A percentile compares a stretch with the other conserved stretches of the same genome.
phyloP scores from a whole-genome alignment of 92 coral and sea anemone genomes.

The Metridium senile region DNA sequence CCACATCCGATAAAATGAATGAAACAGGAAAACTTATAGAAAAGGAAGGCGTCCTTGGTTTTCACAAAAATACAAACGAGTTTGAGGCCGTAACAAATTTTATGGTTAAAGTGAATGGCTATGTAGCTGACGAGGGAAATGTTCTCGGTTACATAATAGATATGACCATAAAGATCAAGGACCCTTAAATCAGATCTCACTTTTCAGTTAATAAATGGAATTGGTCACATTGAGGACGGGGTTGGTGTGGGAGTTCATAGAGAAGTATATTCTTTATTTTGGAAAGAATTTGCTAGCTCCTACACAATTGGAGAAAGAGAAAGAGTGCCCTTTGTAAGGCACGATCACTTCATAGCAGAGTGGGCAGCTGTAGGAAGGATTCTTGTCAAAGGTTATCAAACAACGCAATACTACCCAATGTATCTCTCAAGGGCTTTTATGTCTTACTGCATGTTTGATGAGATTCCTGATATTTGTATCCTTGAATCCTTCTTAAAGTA shows the following conservation, averaged over 20 bases:
- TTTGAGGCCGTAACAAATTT: too few relatives aligned
- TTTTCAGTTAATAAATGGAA: constrained; percentile 51
- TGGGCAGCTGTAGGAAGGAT: constrained; percentile 71
- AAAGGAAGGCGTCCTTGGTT: too few relatives aligned
- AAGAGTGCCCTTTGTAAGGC: constrained; percentile 60
- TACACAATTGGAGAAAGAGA: constrained; percentile 62
- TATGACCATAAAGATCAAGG: too few relatives aligned
- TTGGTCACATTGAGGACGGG: constrained; percentile 36
- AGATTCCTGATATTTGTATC: constrained; percentile 29
- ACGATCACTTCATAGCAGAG: constrained; percentile 67
- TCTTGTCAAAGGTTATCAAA: constrained; percentile 51
- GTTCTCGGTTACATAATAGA: too few relatives aligned
- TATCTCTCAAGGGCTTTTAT: constrained; percentile 64
- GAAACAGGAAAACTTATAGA: too few relatives aligned
- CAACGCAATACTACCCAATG: constrained; percentile 50
- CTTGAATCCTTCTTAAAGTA: constrained; percentile 56
- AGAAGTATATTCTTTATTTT: too few relatives aligned
- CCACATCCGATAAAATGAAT: too few relatives aligned
- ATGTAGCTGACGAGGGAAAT: too few relatives aligned
- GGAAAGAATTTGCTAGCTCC: constrained; percentile 48
- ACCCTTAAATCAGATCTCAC: too few relatives aligned
- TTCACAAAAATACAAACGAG: too few relatives aligned
- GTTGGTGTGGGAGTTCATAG: constrained; percentile 43
- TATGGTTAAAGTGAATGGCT: too few relatives aligned
- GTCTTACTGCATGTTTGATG: constrained; percentile 53